phyloP scores from a whole-genome alignment of 2,797 vertebrate species.

The Peromyscus melanophrys region DNA sequence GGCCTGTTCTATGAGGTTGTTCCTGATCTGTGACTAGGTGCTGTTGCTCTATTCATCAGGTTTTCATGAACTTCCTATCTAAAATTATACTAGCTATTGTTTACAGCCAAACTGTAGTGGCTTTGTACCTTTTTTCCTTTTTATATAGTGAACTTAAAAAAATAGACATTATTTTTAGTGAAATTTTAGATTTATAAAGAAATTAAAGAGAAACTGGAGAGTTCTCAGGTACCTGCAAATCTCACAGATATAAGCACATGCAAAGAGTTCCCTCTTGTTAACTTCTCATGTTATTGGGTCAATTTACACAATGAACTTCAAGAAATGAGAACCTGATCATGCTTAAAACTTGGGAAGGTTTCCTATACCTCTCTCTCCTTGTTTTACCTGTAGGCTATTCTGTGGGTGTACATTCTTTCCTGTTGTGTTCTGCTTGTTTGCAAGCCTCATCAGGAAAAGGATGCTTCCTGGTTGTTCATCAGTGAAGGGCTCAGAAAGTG shows the following conservation, averaged over 20 bases:
- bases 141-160: neutral
- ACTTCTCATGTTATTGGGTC: neutral
- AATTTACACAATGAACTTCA: neutral
- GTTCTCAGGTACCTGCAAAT: no score
- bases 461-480: neutral
- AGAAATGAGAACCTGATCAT: neutral
- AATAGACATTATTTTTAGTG: neutral
- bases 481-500: neutral
- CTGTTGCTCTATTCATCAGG: neutral
- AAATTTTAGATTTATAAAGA: neutral
- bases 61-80: neutral
- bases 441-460: neutral
- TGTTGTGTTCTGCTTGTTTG: neutral
- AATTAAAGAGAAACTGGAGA: neutral
- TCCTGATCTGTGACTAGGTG: neutral
- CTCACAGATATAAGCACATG: neutral
- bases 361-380: neutral
- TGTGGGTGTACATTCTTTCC: neutral
- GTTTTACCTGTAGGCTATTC: neutral
- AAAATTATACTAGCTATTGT: neutral
- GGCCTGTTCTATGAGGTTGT: neutral
- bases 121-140: neutral
- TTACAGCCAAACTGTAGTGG: neutral
- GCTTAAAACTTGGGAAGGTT: neutral
- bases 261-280: neutral